A percentile compares a stretch with the other conserved stretches of the same genome.
phyloP scores from a whole-genome alignment of 2,113 vertebrate genomes.

The Zosterops lateralis region DNA sequence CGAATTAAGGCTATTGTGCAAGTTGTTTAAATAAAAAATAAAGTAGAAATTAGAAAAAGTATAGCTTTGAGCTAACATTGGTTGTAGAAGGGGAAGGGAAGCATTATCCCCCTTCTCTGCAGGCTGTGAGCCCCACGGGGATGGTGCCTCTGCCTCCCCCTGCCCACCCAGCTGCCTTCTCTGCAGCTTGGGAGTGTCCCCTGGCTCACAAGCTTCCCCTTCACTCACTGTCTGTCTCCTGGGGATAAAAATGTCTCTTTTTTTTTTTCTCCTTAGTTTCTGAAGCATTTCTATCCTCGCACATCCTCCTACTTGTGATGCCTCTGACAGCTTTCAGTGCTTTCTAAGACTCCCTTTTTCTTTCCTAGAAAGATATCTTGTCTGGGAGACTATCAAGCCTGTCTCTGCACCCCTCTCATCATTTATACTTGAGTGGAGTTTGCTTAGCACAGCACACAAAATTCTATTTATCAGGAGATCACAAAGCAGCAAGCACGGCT shows the following conservation, averaged over 20 bases:
- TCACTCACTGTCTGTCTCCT: background rate
- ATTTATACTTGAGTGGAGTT: background rate
- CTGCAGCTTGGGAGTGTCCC: background rate
- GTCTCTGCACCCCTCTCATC: background rate
- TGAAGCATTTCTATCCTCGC: background rate
- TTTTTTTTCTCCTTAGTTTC: background rate
- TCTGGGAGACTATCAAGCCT: background rate
- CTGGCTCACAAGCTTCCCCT: background rate
- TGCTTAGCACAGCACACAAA: background rate
- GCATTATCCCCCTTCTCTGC: background rate
- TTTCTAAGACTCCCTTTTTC: background rate
- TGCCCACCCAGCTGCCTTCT: background rate
- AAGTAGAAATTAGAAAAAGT: too few species aligned
- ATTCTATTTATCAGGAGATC: background rate
- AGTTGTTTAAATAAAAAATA: background rate
- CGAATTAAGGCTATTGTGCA: background rate
- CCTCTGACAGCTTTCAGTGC: background rate
- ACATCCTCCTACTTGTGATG: background rate
- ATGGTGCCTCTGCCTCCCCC: background rate
- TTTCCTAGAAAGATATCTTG: background rate
- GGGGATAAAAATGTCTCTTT: background rate
- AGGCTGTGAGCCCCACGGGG: rapidly evolving
- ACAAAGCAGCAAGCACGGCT: background rate
- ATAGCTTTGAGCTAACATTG: background rate
- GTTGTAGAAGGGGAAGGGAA: background rate